Conservation (phyloP, 2,888 invertebrate species). For the Idaea straminata region DNA sequence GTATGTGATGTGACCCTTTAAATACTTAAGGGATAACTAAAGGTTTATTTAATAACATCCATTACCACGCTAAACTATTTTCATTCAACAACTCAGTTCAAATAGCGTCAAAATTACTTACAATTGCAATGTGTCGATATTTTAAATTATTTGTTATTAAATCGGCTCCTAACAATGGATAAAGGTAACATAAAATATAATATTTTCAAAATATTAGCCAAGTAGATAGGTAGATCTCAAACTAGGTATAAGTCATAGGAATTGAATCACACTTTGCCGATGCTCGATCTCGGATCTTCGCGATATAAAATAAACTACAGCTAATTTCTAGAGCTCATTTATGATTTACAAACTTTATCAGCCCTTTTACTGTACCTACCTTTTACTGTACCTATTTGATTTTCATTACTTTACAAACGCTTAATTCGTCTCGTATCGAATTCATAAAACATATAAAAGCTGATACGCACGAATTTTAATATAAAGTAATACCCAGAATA, state of each 20-base stretch:
- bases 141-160: constrained; percentile 5
- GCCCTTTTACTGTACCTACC: no score
- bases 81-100: constrained; percentile 12
- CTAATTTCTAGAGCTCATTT: no score
- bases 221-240: background rate
- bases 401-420: no score
- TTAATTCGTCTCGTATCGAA: no score
- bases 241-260: background rate
- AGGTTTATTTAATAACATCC: background rate
- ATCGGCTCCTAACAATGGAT: background rate
- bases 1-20: background rate
- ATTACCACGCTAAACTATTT: background rate
- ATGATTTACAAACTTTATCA: no score
- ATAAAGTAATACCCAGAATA: no score
- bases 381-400: no score
- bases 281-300: no score
- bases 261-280: no score
- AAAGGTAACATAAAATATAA: background rate
- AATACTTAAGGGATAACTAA: background rate
- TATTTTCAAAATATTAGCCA: background rate
- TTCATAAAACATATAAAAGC: no score
- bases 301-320: no score
- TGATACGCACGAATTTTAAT: no score
- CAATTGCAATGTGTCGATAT: constrained; percentile 3
- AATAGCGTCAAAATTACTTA: constrained; percentile 24